These are phyloP conservation scores for Trinectes maculatus DNA, from an alignment of 2,113 vertebrate genomes.

Conservation along the genomic window DNA sequence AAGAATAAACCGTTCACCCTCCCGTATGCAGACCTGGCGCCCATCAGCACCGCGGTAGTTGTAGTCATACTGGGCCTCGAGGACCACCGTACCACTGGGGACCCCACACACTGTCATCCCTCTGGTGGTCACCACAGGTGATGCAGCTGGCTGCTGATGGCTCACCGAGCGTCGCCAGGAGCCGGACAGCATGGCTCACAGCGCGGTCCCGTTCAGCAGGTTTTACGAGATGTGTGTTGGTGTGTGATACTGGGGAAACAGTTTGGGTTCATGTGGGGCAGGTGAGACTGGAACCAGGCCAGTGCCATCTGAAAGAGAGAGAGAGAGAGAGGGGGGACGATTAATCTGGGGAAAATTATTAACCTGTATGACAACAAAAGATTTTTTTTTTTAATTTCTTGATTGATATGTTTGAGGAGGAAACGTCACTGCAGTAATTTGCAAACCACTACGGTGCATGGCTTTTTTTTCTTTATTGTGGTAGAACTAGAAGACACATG, in stretches of 20 bases:
- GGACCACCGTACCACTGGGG: constrained; percentile 74
- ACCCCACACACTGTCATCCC: constrained; percentile 66
- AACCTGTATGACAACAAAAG: not conserved
- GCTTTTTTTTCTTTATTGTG: constrained; percentile 36
- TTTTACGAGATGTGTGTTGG: constrained; percentile 8
- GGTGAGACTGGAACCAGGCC: constrained; percentile 48
- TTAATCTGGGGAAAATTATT: constrained; percentile 34
- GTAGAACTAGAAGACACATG: constrained; percentile 25
- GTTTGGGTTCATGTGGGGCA: constrained; percentile 27
- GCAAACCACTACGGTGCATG: not conserved
- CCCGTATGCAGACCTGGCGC: constrained; percentile 83
- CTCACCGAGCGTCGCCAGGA: constrained; percentile 75
- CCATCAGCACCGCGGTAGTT: constrained; percentile 85
- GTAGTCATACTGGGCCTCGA: constrained; percentile 88
- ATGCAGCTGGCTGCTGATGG: constrained; percentile 47
- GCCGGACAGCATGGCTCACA: constrained; percentile 83
- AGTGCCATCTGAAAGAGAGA: constrained; percentile 74
- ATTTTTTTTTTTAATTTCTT: too few species aligned
- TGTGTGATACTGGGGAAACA: constrained; percentile 3
- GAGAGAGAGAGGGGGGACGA: constrained; percentile 29
- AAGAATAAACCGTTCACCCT: constrained; percentile 89
- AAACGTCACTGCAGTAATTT: constrained; percentile 10
- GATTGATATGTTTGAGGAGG: not conserved
- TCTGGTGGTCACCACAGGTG: constrained; percentile 20
- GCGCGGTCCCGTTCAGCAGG: constrained; percentile 57